Conservation (phyloP, 2,113 vertebrate genomes). For the Dipodomys stephensi region DNA sequence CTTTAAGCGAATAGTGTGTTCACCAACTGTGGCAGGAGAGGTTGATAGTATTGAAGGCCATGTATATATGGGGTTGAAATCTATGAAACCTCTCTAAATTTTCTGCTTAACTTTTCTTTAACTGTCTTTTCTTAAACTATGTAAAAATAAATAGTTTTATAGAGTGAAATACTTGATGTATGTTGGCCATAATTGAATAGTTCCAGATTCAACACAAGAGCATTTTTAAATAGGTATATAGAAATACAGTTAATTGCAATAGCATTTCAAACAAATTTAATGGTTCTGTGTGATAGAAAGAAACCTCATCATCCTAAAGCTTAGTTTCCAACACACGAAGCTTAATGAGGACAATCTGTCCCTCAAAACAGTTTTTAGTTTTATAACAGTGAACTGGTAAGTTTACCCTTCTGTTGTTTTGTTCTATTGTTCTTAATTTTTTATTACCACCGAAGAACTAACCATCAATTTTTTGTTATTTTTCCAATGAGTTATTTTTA, state of each 20-base stretch:
- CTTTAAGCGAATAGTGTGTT: too few species aligned
- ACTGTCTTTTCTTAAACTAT: too few species aligned
- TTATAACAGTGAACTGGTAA: slow-evolving; percentile 62
- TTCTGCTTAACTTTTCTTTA: too few species aligned
- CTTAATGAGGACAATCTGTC: slow-evolving; percentile 72
- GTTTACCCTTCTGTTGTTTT: slow-evolving; percentile 29
- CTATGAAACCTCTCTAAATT: too few species aligned
- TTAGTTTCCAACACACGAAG: slow-evolving; percentile 46
- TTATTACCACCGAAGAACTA: slow-evolving; percentile 4
- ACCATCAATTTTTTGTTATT: slow-evolving; percentile 41
- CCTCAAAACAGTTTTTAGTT: not conserved
- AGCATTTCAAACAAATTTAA: slow-evolving; percentile 1
- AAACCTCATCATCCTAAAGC: not conserved
- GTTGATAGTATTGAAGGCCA: too few species aligned
- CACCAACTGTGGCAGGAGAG: too few species aligned
- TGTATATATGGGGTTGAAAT: too few species aligned
- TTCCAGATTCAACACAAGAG: too few species aligned
- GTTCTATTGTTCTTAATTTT: slow-evolving; percentile 58
- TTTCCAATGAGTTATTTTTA: too few species aligned
- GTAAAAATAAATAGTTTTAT: too few species aligned
- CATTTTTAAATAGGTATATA: not conserved
- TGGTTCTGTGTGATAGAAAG: not conserved
- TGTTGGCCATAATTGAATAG: too few species aligned
- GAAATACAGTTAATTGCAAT: not conserved
- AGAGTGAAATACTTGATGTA: too few species aligned